A percentile compares a stretch with the other conserved stretches of the same genome.
Conservation (phyloP, 2,888 invertebrate genomes). For the Hirtodrosophila histrioides region DNA sequence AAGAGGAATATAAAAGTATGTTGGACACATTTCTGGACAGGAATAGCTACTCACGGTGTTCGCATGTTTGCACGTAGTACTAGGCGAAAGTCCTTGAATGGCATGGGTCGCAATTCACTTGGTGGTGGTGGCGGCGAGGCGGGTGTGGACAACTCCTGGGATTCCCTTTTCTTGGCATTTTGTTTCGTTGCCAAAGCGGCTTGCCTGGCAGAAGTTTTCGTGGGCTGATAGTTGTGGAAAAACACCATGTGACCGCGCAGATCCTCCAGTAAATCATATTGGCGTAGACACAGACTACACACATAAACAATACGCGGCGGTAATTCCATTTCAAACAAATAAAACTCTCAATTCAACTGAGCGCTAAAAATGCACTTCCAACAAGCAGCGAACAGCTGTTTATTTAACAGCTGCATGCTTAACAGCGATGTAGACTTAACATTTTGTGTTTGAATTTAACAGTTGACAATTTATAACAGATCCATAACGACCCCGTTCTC, state of each 20-base stretch:
- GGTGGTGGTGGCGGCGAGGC: slow-evolving; percentile 12
- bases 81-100: slow-evolving; percentile 82
- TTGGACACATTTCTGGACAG: too few relatives aligned
- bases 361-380: not conserved
- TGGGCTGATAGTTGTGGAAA: slow-evolving; percentile 73
- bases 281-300: slow-evolving; percentile 75
- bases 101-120: slow-evolving; percentile 72
- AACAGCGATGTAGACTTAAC: too few relatives aligned
- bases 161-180: slow-evolving; percentile 1
- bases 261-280: slow-evolving; percentile 73
- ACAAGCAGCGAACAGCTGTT: not conserved
- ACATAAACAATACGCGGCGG: slow-evolving; percentile 66
- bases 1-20: too few relatives aligned
- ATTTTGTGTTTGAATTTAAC: slow-evolving; percentile 4
- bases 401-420: too few relatives aligned
- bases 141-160: not conserved
- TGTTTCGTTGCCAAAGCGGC: not conserved
- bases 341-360: not conserved
- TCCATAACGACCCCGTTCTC: too few relatives aligned
- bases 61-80: slow-evolving; percentile 69
- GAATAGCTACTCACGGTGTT: slow-evolving; percentile 55
- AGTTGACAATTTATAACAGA: not conserved
- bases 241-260: slow-evolving; percentile 82
- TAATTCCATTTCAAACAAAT: slow-evolving; percentile 14
- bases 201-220: slow-evolving; percentile 19